phyloP scores from a whole-genome alignment of 1,140 invertebrate species.

The Arctopsyche grandis region DNA sequence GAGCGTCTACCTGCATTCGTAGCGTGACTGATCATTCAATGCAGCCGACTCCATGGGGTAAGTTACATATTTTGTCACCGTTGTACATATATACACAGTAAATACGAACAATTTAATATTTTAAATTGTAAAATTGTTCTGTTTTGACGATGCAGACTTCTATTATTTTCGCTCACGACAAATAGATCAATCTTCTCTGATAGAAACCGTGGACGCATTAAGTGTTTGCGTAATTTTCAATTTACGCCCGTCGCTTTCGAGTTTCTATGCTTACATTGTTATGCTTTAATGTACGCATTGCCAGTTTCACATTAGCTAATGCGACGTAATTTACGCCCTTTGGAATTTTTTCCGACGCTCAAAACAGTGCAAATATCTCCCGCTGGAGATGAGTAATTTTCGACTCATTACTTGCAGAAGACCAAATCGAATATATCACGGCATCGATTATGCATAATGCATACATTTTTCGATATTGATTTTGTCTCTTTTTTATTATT shows the following conservation, averaged over 20 bases:
- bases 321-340: neutral
- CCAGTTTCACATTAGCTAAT: conserved; percentile 13
- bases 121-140: neutral
- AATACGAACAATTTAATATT: neutral
- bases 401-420: too few species aligned
- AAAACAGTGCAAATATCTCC: too few species aligned
- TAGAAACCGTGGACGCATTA: neutral
- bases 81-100: neutral
- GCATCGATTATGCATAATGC: too few species aligned
- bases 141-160: neutral
- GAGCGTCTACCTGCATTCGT: too few species aligned
- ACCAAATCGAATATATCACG: too few species aligned
- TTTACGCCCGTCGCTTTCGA: neutral
- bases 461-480: too few species aligned
- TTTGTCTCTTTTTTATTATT: too few species aligned
- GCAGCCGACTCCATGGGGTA: too few species aligned
- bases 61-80: too few species aligned
- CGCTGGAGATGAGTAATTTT: too few species aligned
- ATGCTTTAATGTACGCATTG: neutral
- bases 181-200: conserved; percentile 1
- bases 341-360: neutral
- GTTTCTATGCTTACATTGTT: neutral
- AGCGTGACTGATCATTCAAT: too few species aligned
- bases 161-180: neutral
- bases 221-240: conserved; percentile 12